Conservation (phyloP, 2,888 invertebrate species). For the Girardia tigrina region DNA sequence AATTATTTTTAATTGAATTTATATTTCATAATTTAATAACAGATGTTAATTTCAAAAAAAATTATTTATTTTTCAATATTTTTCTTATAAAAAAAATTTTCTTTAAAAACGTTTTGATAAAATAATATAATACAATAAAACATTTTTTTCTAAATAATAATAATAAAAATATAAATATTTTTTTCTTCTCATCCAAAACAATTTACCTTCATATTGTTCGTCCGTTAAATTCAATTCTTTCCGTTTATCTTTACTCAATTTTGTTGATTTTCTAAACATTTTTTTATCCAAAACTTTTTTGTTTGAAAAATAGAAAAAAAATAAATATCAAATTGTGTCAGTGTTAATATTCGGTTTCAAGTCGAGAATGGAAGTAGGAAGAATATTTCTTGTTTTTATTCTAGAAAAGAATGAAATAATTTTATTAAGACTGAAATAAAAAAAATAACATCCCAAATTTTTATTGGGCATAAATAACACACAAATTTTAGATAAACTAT, state of each 20-base stretch:
- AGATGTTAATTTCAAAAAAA: too few relatives aligned
- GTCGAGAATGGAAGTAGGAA: background rate
- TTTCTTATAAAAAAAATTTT: too few relatives aligned
- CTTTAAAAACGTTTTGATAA: too few relatives aligned
- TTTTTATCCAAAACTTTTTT: background rate
- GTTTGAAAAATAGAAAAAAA: background rate
- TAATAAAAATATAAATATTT: background rate
- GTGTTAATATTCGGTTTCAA: background rate
- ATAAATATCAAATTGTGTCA: too few relatives aligned
- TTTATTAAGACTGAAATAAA: background rate
- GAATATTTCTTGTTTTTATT: background rate
- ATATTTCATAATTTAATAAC: too few relatives aligned
- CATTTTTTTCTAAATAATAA: background rate
- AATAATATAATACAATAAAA: background rate
- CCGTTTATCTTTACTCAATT: constrained; percentile 12
- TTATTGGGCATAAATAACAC: background rate
- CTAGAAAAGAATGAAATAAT: background rate
- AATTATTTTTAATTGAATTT: too few relatives aligned
- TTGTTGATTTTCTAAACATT: constrained; percentile 13
- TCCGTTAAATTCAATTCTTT: background rate
- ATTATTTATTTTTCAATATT: too few relatives aligned
- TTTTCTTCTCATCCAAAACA: too few relatives aligned
- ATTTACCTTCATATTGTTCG: constrained; percentile 13
- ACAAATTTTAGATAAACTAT: background rate
- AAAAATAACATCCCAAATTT: constrained; percentile 1